Evolutionary conservation across 2,113 vertebrate species (phyloP).

Genomic region (Holacanthus passer): DNA sequence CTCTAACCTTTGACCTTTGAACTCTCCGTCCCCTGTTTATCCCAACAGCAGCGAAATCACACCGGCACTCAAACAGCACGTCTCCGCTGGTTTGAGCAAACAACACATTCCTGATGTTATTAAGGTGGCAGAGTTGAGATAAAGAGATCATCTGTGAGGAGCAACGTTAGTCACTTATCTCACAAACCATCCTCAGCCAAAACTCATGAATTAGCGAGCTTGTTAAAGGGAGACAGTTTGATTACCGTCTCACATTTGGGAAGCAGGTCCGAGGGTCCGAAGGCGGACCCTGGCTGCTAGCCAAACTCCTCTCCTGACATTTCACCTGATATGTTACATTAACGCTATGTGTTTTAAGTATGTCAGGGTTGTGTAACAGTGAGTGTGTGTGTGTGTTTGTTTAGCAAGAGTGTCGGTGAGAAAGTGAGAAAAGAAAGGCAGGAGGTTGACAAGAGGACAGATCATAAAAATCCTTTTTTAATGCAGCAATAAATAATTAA

Average conservation of each 20-base stretch:
- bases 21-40: neutral
- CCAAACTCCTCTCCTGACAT: conserved; percentile 61
- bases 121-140: neutral
- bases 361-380: conserved; percentile 16
- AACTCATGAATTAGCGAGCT: conserved; percentile 55
- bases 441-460: neutral
- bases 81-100: neutral
- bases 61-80: neutral
- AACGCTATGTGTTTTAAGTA: conserved; percentile 11
- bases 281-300: neutral
- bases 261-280: neutral
- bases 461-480: neutral
- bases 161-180: conserved; percentile 9
- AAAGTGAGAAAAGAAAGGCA: conserved; percentile 21
- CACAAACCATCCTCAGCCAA: neutral
- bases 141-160: conserved; percentile 25
- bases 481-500: neutral
- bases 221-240: conserved; percentile 67
- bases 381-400: conserved; percentile 17
- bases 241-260: conserved; percentile 12
- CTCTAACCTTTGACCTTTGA: conserved; percentile 47
- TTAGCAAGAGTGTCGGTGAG: conserved; percentile 1
- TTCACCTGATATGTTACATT: conserved; percentile 73
- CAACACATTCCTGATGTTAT: neutral
- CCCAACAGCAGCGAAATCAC: conserved; percentile 5